Base-by-base conservation (phyloP, 2,113 vertebrate species). In the Cricetomys ansorgei region DNA sequence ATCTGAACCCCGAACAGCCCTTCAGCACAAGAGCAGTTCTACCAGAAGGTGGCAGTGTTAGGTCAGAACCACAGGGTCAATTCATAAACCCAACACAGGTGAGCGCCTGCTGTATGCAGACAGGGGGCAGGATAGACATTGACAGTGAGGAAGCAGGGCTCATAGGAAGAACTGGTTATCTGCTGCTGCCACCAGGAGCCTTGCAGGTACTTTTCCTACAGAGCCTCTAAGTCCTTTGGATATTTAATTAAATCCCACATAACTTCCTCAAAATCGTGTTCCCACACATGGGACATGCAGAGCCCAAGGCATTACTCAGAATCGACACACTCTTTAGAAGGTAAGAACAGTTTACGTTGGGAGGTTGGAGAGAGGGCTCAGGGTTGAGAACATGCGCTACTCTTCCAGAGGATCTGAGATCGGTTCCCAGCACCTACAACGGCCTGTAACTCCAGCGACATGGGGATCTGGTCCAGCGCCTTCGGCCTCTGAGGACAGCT, bases 41-140 rank as follows among this genome's bases (percentile, higher is more conserved):
- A 67, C 97, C 97, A 97, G 90, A 55, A 97, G 97, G 94, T 97
- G 97, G 97, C 96, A 96, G 94, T 95, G 72, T 96, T 95, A 96
- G 94, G 97, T 93, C 17, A 81, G 83, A 92, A 23, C 91, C 81
- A 3, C 27, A 69, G 34, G 15, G 48, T 79, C 76, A n/a, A 23
- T 65, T 79, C 37, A 17, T 29, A 94, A n/a, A 40, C 53, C 19
- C 48, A 67, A 16, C 19, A 12, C 6, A 25, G 19, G 7, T 37
- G 85, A 95, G 90, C 7, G 12, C 92, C 95, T 94, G 92, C 80
- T 86, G 48, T 85, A 72, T 75, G 88, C 77, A 23, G 34, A 43
- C 31, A 79, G 50, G 19, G 48, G 55, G 69, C 34, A 75, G 27
- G 67, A 53, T 25, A 53, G 27, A 27, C 57, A n/a, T 48, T 79